A percentile compares a stretch with the other conserved stretches of the same genome.
phyloP scores from a whole-genome alignment of 1,140 invertebrate species.

The Teleogryllus occipitalis region DNA sequence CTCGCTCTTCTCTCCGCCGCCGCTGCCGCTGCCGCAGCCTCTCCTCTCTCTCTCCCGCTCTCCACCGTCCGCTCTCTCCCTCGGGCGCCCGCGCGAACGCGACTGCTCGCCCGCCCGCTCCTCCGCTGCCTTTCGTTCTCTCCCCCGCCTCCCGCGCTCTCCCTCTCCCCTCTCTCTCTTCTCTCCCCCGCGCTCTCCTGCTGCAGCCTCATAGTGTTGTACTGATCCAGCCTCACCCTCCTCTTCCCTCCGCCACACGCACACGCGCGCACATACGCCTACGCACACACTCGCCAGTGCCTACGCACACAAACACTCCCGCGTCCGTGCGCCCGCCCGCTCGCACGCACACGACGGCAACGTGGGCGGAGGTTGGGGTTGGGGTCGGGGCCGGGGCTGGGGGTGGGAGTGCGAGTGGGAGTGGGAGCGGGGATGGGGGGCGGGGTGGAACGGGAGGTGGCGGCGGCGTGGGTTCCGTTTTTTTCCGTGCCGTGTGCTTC shows the following conservation, averaged over 20 bases:
- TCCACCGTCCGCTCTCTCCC: constrained; percentile 7
- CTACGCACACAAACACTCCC: not conserved
- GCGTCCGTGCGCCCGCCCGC: not conserved
- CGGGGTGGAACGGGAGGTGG: too few species aligned
- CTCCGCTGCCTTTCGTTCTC: not conserved
- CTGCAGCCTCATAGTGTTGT: constrained; percentile 24
- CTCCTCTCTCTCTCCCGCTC: constrained; percentile 15
- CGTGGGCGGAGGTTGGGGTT: too few species aligned
- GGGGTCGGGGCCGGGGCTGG: too few species aligned
- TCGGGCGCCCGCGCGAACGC: not conserved
- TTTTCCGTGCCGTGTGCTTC: constrained; percentile 22
- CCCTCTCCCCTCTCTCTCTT: constrained; percentile 11
- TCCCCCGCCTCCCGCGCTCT: constrained; percentile 14
- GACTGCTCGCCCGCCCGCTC: constrained; percentile 14
- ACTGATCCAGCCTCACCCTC: not conserved
- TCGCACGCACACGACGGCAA: not conserved
- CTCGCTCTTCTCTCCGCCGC: not conserved
- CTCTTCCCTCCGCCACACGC: not conserved
- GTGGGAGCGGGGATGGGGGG: too few species aligned
- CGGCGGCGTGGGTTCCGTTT: constrained; percentile 16
- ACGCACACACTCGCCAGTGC: not conserved
- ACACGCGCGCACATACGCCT: not conserved
- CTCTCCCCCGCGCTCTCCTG: constrained; percentile 19
- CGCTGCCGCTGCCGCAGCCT: not conserved
- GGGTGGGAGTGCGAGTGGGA: too few species aligned